phyloP scores from a whole-genome alignment of 2,113 vertebrate species.

The Glareola pratincola region DNA sequence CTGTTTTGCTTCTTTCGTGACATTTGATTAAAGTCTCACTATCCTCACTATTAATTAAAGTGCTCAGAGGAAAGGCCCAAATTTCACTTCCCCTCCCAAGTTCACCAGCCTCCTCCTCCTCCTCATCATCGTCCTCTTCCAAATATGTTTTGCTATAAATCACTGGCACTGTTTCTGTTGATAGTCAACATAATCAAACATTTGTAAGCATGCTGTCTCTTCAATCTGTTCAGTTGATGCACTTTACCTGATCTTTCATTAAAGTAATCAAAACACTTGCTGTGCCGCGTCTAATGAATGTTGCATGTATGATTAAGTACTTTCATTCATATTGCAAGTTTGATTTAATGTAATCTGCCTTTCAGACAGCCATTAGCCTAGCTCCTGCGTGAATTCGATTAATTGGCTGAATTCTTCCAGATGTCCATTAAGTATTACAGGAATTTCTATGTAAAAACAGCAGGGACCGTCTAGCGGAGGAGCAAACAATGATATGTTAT shows the following conservation, averaged over 20 bases:
- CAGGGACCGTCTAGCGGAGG: slow-evolving; percentile 76
- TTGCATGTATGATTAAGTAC: slow-evolving; percentile 86
- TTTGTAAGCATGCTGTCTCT: slow-evolving; percentile 83
- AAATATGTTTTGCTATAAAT: slow-evolving; percentile 81
- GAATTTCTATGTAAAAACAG: slow-evolving; percentile 85
- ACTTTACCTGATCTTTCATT: slow-evolving; percentile 89
- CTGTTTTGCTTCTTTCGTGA: slow-evolving; percentile 25
- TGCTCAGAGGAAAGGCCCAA: slow-evolving; percentile 30
- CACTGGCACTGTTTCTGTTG: slow-evolving; percentile 81
- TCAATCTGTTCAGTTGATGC: slow-evolving; percentile 83
- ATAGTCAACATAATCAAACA: slow-evolving; percentile 84
- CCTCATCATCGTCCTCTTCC: neutral
- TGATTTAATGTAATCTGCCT: slow-evolving; percentile 86
- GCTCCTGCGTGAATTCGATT: slow-evolving; percentile 82
- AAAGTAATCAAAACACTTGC: slow-evolving; percentile 85
- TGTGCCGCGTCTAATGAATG: slow-evolving; percentile 83
- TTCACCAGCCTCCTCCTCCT: slow-evolving; percentile 56
- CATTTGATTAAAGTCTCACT: slow-evolving; percentile 44
- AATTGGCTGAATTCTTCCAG: slow-evolving; percentile 89
- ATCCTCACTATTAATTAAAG: slow-evolving; percentile 52
- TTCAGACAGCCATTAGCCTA: slow-evolving; percentile 84
- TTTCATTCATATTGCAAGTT: slow-evolving; percentile 87
- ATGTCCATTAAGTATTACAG: slow-evolving; percentile 87
- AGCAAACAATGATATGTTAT: slow-evolving; percentile 83
- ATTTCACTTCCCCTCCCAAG: slow-evolving; percentile 52